Base-by-base conservation (phyloP, 1,140 invertebrate species). In the Euura lappo region DNA sequence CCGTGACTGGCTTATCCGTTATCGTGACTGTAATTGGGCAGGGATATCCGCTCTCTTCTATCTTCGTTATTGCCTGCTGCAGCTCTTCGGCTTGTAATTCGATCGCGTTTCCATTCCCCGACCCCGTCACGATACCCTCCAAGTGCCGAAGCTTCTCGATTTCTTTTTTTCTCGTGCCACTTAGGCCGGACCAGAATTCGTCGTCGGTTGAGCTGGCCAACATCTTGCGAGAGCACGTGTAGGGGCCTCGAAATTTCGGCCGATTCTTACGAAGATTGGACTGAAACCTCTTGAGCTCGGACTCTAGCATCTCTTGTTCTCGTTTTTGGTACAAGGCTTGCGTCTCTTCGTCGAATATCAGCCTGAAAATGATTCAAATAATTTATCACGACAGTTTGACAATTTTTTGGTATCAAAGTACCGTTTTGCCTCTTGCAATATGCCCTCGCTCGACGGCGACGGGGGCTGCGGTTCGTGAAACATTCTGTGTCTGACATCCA, bases 11-110 rank as follows among this genome's bases (percentile, higher is more conserved):
- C 72, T 86, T 87, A 71, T 87, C 85, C 71, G 77, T 85, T 6
- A 87, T 86, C 0, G 82, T 86, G 7, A 87, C 78, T 78, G 82
- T 86, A n/a, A 87, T 87, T 6, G 68, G 78, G 6, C 72, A 72
- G 6, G 65, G 42, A 73, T 44, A 68, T 0, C 13, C 13, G 51
- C 51, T 60, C 13, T 5, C 51, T 60, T 60, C 51, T n/a, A 60
- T 11, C 13, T 60, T 60, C 28, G 28, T 28, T 28, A 28, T 28
- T 6, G 6, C 51, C 51, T 8, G 13, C 13, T 60, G 51, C 0
- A 28, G 28, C 28, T 28, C 28, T 6, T 60, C 51, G 8, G 51
- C 13, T 6, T 60, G 6, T n/a, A 6, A n/a, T n/a, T 11, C 3
- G 13, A 60, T 60, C 51, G 3, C 13, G 4, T 6, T 60, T 28